Percentiles rank a stretch among this genome's conserved stretches.
Conservation (phyloP, 2,113 vertebrate genomes). For the Passer domesticus region DNA sequence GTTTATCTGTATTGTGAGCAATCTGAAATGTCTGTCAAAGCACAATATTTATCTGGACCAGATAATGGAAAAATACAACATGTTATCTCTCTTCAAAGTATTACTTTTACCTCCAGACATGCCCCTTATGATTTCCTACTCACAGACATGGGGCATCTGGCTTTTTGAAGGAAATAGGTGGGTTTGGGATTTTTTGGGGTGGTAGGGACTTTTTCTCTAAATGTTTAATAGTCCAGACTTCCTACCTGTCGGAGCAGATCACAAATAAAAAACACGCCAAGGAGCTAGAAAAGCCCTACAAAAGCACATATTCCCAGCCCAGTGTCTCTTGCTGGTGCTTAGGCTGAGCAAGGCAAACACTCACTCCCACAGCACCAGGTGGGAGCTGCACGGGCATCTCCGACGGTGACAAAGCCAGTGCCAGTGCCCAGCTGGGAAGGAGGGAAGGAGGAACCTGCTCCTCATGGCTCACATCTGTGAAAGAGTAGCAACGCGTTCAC, state of each 20-base stretch:
- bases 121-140: rapidly evolving
- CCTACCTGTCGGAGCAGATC: background rate
- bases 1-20: background rate
- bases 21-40: background rate
- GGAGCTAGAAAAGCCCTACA: background rate
- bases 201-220: rapidly evolving
- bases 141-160: background rate
- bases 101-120: background rate
- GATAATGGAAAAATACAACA: background rate
- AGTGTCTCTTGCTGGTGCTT: too few species aligned
- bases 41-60: background rate
- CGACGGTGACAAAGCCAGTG: rapidly evolving
- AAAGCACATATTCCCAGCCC: background rate
- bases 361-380: background rate
- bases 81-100: background rate
- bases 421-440: background rate
- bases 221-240: background rate
- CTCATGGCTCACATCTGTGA: background rate
- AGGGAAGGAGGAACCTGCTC: background rate
- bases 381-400: background rate
- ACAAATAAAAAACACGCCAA: background rate
- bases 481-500: background rate
- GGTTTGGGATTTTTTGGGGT: background rate
- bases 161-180: background rate
- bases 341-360: background rate